These are phyloP conservation scores for Peribatodes rhomboidaria DNA, from an alignment of 2,888 invertebrate species.

Conservation along the genomic window DNA sequence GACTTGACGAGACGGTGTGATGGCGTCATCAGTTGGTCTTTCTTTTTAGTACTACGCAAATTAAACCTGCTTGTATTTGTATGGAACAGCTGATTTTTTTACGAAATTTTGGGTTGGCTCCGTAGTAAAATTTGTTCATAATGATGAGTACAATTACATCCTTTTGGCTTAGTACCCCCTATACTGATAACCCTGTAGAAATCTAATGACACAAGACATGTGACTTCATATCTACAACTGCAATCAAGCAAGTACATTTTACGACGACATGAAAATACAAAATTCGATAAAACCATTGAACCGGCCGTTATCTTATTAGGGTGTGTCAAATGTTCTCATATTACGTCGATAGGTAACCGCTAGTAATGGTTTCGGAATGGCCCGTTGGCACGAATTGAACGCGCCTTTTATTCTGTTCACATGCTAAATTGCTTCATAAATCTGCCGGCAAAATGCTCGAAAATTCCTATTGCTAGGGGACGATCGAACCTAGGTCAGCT, in stretches of 20 bases:
- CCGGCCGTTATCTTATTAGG: slow-evolving; percentile 23
- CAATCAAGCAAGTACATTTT: neutral
- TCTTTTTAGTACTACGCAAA: too few species aligned
- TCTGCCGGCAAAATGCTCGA: slow-evolving; percentile 17
- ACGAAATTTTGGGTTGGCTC: too few species aligned
- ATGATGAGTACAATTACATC: too few species aligned
- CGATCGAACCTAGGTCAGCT: neutral
- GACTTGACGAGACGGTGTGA: too few species aligned
- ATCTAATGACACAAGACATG: neutral
- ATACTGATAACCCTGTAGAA: too few species aligned
- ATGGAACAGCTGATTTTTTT: too few species aligned
- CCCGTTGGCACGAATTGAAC: slow-evolving; percentile 53
- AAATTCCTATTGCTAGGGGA: slow-evolving; percentile 1
- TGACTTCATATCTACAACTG: neutral
- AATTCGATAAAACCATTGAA: slow-evolving; percentile 19
- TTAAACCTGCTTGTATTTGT: too few species aligned
- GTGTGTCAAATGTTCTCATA: slow-evolving; percentile 18
- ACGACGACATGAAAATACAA: slow-evolving; percentile 1
- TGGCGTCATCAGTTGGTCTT: too few species aligned
- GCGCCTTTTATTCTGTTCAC: slow-evolving; percentile 48
- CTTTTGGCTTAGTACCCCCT: too few species aligned
- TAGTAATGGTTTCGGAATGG: slow-evolving; percentile 55
- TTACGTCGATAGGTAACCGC: slow-evolving; percentile 30
- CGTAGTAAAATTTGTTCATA: too few species aligned
- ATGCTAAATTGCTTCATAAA: slow-evolving; percentile 50